phyloP scores from a whole-genome alignment of 1,140 invertebrate species.

The Spodoptera frugiperda region DNA sequence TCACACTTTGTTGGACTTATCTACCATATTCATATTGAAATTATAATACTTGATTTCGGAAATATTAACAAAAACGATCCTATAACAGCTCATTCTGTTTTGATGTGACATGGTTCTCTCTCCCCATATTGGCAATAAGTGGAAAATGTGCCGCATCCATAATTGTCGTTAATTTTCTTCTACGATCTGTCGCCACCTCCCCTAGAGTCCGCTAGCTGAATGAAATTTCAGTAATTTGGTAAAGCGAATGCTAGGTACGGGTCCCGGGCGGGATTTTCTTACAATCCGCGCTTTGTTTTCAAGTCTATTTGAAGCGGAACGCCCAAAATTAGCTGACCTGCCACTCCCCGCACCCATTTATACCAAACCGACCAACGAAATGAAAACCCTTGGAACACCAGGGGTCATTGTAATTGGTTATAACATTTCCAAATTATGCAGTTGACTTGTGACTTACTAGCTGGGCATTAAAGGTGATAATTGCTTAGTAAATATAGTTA shows the following conservation, averaged over 20 bases:
- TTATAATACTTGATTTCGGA: too few species aligned
- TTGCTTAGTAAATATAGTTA: conserved; percentile 47
- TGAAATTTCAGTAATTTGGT: conserved; percentile 85
- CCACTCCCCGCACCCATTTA: conserved; percentile 30
- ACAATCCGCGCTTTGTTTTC: conserved; percentile 80
- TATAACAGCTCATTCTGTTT: too few species aligned
- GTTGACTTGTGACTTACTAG: conserved; percentile 50
- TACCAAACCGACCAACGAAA: conserved; percentile 34
- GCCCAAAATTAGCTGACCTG: conserved; percentile 61
- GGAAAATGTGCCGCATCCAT: conserved; percentile 55
- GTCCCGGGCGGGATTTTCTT: conserved; percentile 78
- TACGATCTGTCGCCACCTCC: conserved; percentile 53
- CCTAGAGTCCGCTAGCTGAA: conserved; percentile 77
- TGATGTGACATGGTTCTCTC: too few species aligned
- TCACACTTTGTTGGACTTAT: too few species aligned
- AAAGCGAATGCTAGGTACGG: conserved; percentile 83
- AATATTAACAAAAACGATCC: too few species aligned
- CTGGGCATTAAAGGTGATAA: conserved; percentile 57
- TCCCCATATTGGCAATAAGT: neutral
- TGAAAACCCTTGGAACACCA: conserved; percentile 46
- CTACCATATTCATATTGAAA: too few species aligned
- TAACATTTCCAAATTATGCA: conserved; percentile 55
- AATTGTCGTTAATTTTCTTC: conserved; percentile 52
- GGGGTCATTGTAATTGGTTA: conserved; percentile 60
- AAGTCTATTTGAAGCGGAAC: conserved; percentile 72